Evolutionary conservation across 2,888 invertebrate genomes (phyloP), one percentile per base, ranked within the genome.

Genomic region (Mesodorylaimus sp.): DNA sequence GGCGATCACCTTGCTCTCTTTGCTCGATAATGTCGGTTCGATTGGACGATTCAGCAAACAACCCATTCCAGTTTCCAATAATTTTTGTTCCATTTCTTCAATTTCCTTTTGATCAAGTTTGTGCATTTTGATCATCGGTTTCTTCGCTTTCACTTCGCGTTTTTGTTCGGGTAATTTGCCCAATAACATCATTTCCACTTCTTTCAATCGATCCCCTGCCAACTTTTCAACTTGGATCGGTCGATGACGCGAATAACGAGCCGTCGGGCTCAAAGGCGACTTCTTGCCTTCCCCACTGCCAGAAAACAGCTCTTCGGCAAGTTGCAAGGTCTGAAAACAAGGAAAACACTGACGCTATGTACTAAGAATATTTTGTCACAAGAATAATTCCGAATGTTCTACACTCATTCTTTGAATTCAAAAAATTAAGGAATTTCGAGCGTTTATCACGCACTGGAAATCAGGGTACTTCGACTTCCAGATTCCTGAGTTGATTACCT

Each of bases 51-150:
- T 24, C 13, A 53, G 42, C 29, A 51, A 25, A 16, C n/a, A 26
- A 25, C 53, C 53, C 48, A 51, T 49, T 16, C 27, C 54, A 7
- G 53, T 54, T 23, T 32, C 23, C 19, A 53, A 45, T 38, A 57
- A 45, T 46, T 52, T 53, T 36, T 53, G 38, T 42, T 56, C 56
- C 53, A 55, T 53, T 29, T 54, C 54, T 43, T 52, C 53, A 13
- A 56, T 41, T 41, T 53, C 50, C 23, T 39, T 36, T 21, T 45
- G 27, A n/a, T 55, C 56, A 29, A 57, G 26, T 48, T 48, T 51
- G n/a, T 48, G 36, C 26, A 50, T 48, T 26, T 43, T 41, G n/a
- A 51, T 48, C 23, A 23, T 19, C 2, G 52, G 45, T n/a, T 25
- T 10, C 7, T 23, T 7, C 7, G 23, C 45, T 32, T 32, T 32